Base-by-base conservation (phyloP, 2,888 invertebrate genomes). In the Podabrus alpinus region DNA sequence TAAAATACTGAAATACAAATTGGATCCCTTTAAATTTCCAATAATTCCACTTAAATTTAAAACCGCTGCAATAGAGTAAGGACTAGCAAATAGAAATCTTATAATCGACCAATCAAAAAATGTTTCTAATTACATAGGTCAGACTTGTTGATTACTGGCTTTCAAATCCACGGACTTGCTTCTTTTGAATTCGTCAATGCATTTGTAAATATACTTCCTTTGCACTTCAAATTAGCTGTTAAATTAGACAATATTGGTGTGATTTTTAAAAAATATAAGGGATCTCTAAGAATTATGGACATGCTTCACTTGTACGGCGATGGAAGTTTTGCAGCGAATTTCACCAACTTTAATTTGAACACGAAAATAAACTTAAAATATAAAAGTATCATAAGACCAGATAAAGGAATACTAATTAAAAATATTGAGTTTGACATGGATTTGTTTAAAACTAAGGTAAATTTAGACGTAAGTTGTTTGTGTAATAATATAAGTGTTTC, bases 401-500 rank as follows among this genome's bases (percentile, higher is more conserved):
- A 29, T 7, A 19, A 25, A 2, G n/a, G 4, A 10, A 15, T 76
- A 13, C 21, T 17, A 11, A 13, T 77, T 15, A 59, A 59, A 10
- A 60, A 74, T 10, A 45, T 77, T 10, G 59, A 24, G 7, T 24
- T 77, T 2, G 21, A 67, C 15, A 13, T 77, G 19, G 15, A 70
- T n/a, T 64, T 77, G 15, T 73, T 71, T 2, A 21, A 13, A 10
- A 71, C 77, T 11, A 7, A 75, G 15, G 73, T 77, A 72, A 70
- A 68, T 69, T 15, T 21, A 11, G n/a, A 1, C 7, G 4, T 24
- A 60, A 68, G 13, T 15, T 15, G 15, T 15, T 11, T 0, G 4
- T 10, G 15, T 9, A 66, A 24, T 24, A 3, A 19, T 29, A 29
- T 11, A 11, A 24, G 9, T 9, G 62, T 59, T 73, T 69, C 11